Base-by-base conservation (phyloP, 2,113 vertebrate species). In the Apeltes quadracus region DNA sequence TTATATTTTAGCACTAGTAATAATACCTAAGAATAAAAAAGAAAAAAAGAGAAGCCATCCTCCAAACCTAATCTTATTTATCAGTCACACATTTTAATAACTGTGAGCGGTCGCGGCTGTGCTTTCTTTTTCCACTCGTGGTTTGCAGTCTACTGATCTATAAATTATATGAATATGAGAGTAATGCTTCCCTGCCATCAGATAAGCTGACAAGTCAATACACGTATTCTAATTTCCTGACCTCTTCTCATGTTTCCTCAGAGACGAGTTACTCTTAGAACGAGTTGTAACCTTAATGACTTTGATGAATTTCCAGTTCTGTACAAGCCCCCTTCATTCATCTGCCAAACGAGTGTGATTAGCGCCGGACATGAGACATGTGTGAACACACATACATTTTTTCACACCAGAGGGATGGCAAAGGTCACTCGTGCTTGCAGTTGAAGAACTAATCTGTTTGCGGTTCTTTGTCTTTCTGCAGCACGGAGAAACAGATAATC, bases 401-500 rank as follows among this genome's bases (percentile, higher is more conserved):
- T 34, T 34, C 32, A 34, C 32, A 34, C 32, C 6, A 7, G 32
- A 34, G 32, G 6, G 32, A 34, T 34, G 6, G 3, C 32, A 34
- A 5, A 34, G 6, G 6, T 6, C 32, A 34, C 32, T 6, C 5
- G 32, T 34, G 6, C 14, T 3, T 44, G 43, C 15, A 44, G 16
- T 3, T n/a, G 20, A n/a, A n/a, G 20, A n/a, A 48, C 46, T n/a
- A 27, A 58, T 58, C n/a, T 16, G 36, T 62, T 29, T 71, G 22
- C 38, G 12, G 23, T 4, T 11, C 3, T 11, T 59, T 39, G 41
- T 69, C 29, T 71, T 25, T 29, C 44, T 71, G 20, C 62, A 93
- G 92, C 0, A 3, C 8, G 7, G 90, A 92, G 72, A 76, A 29
- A 53, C 0, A 8, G 0, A 43, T 73, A 4, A 81, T 92, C 23